A percentile compares a stretch with the other conserved stretches of the same genome.
Evolutionary conservation across 2,113 vertebrate species (phyloP).

Genomic region (Chaetorhynchus papuensis): DNA sequence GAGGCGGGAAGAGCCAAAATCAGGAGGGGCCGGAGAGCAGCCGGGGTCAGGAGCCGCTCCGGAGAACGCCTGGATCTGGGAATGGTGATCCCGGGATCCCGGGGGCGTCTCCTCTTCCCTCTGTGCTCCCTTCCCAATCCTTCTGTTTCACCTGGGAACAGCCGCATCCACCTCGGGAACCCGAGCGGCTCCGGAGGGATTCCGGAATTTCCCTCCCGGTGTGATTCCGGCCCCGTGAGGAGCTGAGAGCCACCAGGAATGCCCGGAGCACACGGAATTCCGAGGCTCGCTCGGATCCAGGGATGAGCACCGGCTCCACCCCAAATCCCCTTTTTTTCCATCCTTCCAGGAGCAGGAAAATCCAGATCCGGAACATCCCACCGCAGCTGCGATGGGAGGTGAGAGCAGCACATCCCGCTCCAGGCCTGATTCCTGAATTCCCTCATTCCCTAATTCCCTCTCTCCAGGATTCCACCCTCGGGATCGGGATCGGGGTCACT

Average conservation of each 20-base stretch:
- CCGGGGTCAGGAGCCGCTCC: background rate
- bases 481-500: background rate
- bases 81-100: background rate
- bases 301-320: fast-evolving
- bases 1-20: background rate
- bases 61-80: fast-evolving
- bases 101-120: background rate
- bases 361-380: slow-evolving; percentile 93
- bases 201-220: fast-evolving
- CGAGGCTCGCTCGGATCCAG: background rate
- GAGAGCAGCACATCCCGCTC: slow-evolving; percentile 30
- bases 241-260: background rate
- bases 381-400: slow-evolving; percentile 96
- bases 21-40: background rate
- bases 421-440: background rate
- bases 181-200: background rate
- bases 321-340: background rate
- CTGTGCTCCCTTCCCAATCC: background rate
- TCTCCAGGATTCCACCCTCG: background rate
- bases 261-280: fast-evolving
- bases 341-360: slow-evolving; percentile 85
- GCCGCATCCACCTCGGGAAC: fast-evolving
- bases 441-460: background rate
- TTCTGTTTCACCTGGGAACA: background rate
- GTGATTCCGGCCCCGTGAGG: fast-evolving